Conservation (phyloP, 64 coral and sea anemone species). For the Montipora cactus region DNA sequence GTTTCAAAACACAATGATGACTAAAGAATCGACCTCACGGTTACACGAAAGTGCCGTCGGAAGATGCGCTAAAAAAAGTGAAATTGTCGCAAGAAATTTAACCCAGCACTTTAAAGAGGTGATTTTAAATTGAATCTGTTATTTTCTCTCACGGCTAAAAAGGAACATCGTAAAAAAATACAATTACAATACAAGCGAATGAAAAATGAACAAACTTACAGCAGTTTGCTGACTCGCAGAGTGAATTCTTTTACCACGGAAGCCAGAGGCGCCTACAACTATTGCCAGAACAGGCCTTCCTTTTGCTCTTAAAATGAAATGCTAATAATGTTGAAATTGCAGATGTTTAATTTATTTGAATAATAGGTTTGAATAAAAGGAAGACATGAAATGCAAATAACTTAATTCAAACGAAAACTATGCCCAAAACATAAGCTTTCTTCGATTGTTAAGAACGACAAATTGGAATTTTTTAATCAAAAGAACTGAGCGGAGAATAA, state of each 20-base stretch:
- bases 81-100: not conserved
- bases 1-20: not conserved
- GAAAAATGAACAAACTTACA: not conserved
- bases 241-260: not conserved
- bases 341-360: not conserved
- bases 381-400: not conserved
- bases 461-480: not conserved
- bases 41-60: not conserved
- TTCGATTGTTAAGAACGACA: not conserved
- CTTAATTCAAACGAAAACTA: not conserved
- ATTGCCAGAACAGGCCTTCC: not conserved
- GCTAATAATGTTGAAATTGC: not conserved
- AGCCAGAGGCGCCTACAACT: not conserved
- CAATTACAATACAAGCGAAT: not conserved
- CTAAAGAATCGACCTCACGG: not conserved
- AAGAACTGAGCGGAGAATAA: not conserved
- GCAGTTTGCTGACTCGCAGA: not conserved
- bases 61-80: not conserved
- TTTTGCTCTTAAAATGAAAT: not conserved
- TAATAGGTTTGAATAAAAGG: not conserved
- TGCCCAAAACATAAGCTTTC: too few species aligned
- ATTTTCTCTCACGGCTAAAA: not conserved
- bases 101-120: too few species aligned
- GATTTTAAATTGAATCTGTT: not conserved
- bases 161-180: not conserved